These are phyloP conservation scores for Caradrina kadenii DNA, from an alignment of 2,888 invertebrate genomes.

Conservation along the genomic window DNA sequence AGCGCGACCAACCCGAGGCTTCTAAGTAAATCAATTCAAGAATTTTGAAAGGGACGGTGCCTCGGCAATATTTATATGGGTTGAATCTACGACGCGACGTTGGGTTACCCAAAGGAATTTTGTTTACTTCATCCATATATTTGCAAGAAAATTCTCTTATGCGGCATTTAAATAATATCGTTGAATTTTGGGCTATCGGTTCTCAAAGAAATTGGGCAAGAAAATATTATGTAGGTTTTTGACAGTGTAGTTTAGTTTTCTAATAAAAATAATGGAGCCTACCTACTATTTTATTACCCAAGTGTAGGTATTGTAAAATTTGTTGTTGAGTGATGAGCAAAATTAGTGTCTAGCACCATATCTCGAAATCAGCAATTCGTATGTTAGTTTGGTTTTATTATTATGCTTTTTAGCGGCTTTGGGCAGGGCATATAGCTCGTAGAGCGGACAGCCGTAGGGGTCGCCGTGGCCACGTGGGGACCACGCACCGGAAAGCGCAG, in stretches of 20 bases:
- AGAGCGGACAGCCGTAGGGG: no score
- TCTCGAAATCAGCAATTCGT: no score
- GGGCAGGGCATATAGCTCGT: no score
- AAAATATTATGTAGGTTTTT: neutral
- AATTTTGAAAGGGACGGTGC: conserved; percentile 33
- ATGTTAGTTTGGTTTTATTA: no score
- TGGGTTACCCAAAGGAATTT: conserved; percentile 17
- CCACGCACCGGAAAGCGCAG: no score
- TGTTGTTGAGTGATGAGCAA: no score
- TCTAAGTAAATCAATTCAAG: conserved; percentile 39
- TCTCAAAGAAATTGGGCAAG: neutral
- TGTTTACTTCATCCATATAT: conserved; percentile 15
- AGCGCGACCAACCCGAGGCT: conserved; percentile 3
- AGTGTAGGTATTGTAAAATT: no score
- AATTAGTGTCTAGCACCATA: no score
- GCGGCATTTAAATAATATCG: conserved; percentile 16
- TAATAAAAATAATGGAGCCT: neutral
- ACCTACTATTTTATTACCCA: no score
- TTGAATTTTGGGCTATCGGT: neutral
- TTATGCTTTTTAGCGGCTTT: no score
- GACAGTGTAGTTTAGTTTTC: neutral
- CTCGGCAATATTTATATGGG: conserved; percentile 45
- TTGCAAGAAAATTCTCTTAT: conserved; percentile 28
- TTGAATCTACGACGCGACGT: conserved; percentile 15
- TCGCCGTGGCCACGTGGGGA: no score